Evolutionary conservation across 2,113 vertebrate species (phyloP).

Genomic region (Sphaerodactylus townsendi): DNA sequence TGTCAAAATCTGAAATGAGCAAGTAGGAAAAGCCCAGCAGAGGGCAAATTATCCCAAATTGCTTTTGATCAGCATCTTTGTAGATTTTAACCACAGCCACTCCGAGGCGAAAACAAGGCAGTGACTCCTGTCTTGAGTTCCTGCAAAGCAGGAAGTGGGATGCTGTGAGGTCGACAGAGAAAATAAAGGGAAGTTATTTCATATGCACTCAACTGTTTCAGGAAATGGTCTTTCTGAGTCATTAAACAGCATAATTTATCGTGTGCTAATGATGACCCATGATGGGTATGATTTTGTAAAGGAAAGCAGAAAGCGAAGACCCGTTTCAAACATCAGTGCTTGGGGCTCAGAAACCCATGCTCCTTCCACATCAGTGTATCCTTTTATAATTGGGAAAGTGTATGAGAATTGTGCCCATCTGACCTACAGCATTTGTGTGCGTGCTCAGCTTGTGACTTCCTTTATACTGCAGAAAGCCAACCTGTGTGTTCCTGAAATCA

Average conservation of each 20-base stretch:
- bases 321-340: neutral
- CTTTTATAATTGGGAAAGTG: too few species aligned
- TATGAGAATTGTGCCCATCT: too few species aligned
- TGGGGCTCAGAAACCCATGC: neutral
- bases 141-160: neutral
- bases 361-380: too few species aligned
- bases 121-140: fast-evolving
- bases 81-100: neutral
- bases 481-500: too few species aligned
- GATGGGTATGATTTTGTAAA: neutral
- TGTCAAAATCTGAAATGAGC: neutral
- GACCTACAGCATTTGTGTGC: too few species aligned
- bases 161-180: neutral
- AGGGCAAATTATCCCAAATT: constrained; percentile 6
- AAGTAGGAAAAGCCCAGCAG: neutral
- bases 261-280: neutral
- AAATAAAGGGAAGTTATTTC: neutral
- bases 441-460: too few species aligned
- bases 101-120: neutral
- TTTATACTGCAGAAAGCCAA: too few species aligned
- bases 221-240: neutral
- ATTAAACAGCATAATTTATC: neutral
- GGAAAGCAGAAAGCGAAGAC: neutral
- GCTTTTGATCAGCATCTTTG: neutral
- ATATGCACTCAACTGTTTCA: neutral